Conservation (phyloP, 2,113 vertebrate species). For the Mustela nigripes region DNA sequence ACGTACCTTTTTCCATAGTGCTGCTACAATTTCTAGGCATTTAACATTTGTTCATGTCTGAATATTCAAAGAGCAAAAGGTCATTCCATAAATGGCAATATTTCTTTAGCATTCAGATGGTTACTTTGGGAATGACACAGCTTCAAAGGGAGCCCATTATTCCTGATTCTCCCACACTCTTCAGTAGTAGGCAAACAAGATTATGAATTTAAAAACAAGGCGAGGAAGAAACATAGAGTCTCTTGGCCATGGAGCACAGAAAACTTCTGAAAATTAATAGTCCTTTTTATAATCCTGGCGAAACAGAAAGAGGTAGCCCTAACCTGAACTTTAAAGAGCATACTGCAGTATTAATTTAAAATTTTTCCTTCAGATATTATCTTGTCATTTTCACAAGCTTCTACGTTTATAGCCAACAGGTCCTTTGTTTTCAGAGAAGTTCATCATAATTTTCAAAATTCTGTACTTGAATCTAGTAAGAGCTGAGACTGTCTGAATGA, state of each 20-base stretch:
- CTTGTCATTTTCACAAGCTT: slow-evolving; percentile 1
- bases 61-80: slow-evolving; percentile 55
- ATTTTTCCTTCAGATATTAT: slow-evolving; percentile 8
- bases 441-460: slow-evolving; percentile 35
- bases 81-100: slow-evolving; percentile 65
- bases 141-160: slow-evolving; percentile 55
- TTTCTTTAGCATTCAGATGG: slow-evolving; percentile 64
- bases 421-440: slow-evolving; percentile 58
- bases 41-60: slow-evolving; percentile 47
- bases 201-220: slow-evolving; percentile 49
- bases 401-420: not conserved
- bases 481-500: not conserved
- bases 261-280: not conserved
- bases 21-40: not conserved
- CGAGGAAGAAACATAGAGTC: not conserved
- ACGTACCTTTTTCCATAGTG: not conserved
- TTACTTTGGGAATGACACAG: slow-evolving; percentile 45
- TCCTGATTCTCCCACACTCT: slow-evolving; percentile 57
- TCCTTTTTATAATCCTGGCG: not conserved
- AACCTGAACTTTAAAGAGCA: not conserved
- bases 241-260: not conserved
- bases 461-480: not conserved
- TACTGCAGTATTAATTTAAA: not conserved
- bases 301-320: not conserved
- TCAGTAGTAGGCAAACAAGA: slow-evolving; percentile 47